Percentiles rank a stretch among this genome's conserved stretches.
Conservation (phyloP, 2,113 vertebrate genomes). For the Taxidea taxus region DNA sequence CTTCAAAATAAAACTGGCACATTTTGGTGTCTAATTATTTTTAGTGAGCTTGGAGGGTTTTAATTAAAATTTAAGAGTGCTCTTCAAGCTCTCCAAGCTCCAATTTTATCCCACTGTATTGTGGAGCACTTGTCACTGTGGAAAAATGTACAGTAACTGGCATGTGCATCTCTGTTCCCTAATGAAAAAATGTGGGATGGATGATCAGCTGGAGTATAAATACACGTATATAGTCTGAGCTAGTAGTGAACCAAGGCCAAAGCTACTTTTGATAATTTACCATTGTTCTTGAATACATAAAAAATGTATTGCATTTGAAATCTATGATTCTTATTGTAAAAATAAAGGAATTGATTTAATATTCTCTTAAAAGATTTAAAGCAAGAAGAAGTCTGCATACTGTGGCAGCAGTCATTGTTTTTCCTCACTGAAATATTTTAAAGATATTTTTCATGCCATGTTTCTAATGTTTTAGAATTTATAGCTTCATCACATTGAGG, state of each 20-base stretch:
- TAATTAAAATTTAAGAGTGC: slow-evolving; percentile 89
- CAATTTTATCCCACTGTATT: slow-evolving; percentile 83
- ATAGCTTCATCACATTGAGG: slow-evolving; percentile 21
- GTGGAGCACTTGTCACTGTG: slow-evolving; percentile 78
- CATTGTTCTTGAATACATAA: neutral
- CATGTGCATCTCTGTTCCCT: slow-evolving; percentile 73
- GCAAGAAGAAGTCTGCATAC: neutral
- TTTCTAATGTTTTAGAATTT: slow-evolving; percentile 48
- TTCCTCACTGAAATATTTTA: slow-evolving; percentile 36
- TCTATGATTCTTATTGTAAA: neutral
- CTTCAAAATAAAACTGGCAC: slow-evolving; percentile 86
- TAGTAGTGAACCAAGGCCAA: slow-evolving; percentile 41
- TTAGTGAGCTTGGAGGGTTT: slow-evolving; percentile 86
- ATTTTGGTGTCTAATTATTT: slow-evolving; percentile 87
- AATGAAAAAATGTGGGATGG: slow-evolving; percentile 68
- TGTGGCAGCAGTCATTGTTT: neutral
- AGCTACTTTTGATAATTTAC: slow-evolving; percentile 24
- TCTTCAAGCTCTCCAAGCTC: slow-evolving; percentile 86
- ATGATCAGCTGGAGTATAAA: slow-evolving; percentile 11
- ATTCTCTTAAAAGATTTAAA: slow-evolving; percentile 17
- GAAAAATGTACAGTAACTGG: slow-evolving; percentile 79
- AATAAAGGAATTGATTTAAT: slow-evolving; percentile 27
- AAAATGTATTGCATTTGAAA: neutral
- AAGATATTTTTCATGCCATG: slow-evolving; percentile 30
- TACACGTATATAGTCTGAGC: slow-evolving; percentile 41